Evolutionary conservation across 2,888 invertebrate species (phyloP), one percentile per base, ranked within the genome.

Genomic region (Anarsia innoxiella): DNA sequence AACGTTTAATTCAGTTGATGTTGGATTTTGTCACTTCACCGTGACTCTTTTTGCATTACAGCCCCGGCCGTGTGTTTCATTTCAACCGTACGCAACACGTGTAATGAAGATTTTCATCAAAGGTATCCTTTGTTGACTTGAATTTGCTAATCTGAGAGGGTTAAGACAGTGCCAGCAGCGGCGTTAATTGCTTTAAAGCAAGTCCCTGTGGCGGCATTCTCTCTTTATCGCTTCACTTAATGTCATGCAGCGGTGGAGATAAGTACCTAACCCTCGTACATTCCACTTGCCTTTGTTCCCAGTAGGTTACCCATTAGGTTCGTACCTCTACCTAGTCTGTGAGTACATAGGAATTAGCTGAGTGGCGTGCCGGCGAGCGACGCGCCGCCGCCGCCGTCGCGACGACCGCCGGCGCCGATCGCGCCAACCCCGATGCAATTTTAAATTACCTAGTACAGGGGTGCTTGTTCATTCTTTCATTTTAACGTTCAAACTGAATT

Each of bases 381-480:
- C 3, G 19, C 41, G 45, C 37, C 49, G 59, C 53, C 52, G 49
- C 47, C 54, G 57, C 41, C 56, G 52, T 45, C 54, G 53, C 53
- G 53, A 49, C 54, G 52, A 49, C 51, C 53, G 42, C 43, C 51
- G 42, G 30, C 34, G 63, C 54, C 53, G 59, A 51, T 46, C 56
- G 39, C 41, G 60, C 53, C 68, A 66, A 59, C 70, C 70, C 68
- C 53, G 56, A 51, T 61, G 72, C 70, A 77, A 77, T 78, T 75
- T 70, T 50, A 72, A 75, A 78, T 75, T 72, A 74, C 73, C 59
- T 56, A 51, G 65, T 62, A 69, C 57, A 49, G 49, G 64, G 63
- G 67, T n/a, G n/a, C n/a, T 71, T 57, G 60, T 47, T 51, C 46
- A 53, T 49, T 59, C 53, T 48, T 54, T 60, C 56, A 56, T 62